A percentile compares a stretch with the other conserved stretches of the same genome.
Conservation (phyloP, 2,888 invertebrate genomes). For the Pocota personata region DNA sequence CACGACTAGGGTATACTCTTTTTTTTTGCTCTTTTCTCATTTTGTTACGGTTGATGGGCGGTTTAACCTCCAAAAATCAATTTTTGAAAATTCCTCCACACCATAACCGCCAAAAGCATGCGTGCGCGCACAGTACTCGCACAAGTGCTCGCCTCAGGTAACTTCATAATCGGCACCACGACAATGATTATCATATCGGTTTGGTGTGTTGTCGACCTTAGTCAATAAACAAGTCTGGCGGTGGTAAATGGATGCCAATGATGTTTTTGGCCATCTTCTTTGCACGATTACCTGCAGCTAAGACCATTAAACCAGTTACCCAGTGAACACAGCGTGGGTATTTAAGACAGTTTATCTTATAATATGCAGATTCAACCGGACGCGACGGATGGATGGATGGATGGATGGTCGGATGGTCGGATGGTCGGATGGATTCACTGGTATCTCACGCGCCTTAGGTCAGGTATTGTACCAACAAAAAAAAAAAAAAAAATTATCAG, state of each 20-base stretch:
- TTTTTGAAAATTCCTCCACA: slow-evolving; percentile 77
- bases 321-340: slow-evolving; percentile 30
- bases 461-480: background rate
- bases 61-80: slow-evolving; percentile 77
- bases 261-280: slow-evolving; percentile 47
- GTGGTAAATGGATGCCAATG: slow-evolving; percentile 49
- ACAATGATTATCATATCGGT: slow-evolving; percentile 26
- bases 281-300: slow-evolving; percentile 12
- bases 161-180: background rate
- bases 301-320: slow-evolving; percentile 44
- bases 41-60: slow-evolving; percentile 75
- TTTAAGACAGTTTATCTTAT: background rate
- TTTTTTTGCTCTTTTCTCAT: background rate
- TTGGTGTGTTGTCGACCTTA: slow-evolving; percentile 78
- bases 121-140: slow-evolving; percentile 41
- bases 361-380: slow-evolving; percentile 2
- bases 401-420: background rate
- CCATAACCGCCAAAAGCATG: slow-evolving; percentile 2
- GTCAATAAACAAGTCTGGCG: slow-evolving; percentile 75
- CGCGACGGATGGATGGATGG: background rate
- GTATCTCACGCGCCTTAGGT: background rate
- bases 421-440: no score
- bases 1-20: background rate
- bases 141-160: slow-evolving; percentile 42
- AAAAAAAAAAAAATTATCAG: background rate